Evolutionary conservation across 2,888 invertebrate genomes (phyloP).

Genomic region (Eucera pruinosa): DNA sequence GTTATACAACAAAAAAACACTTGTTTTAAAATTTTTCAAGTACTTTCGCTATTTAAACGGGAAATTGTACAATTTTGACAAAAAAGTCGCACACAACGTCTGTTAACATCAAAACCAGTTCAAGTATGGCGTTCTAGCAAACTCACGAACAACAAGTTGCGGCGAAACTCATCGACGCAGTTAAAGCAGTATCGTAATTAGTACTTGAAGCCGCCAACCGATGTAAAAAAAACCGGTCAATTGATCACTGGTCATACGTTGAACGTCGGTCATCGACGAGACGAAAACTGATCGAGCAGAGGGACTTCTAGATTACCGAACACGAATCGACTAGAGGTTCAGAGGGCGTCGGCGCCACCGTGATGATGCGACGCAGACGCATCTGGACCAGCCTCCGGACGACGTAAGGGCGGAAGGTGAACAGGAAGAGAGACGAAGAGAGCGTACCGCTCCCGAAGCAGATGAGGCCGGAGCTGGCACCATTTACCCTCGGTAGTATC

Average conservation of each 20-base stretch:
- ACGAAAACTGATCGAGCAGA: conserved; percentile 28
- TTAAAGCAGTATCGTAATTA: conserved; percentile 14
- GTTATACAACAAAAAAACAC: too few relatives aligned
- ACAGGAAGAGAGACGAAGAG: conserved; percentile 35
- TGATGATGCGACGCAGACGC: conserved; percentile 64
- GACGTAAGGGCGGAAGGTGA: conserved; percentile 39
- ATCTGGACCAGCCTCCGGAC: conserved; percentile 47
- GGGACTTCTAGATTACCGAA: conserved; percentile 36
- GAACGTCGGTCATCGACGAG: conserved; percentile 24
- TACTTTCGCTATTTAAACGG: too few relatives aligned
- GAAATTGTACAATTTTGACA: too few relatives aligned
- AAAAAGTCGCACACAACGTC: background rate
- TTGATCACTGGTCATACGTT: conserved; percentile 16
- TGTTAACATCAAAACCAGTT: too few relatives aligned
- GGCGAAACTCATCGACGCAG: background rate
- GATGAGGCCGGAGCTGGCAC: conserved; percentile 61
- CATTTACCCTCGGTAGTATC: conserved; percentile 55
- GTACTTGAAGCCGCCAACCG: conserved; percentile 8
- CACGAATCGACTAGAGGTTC: conserved; percentile 52
- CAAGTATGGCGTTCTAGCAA: background rate
- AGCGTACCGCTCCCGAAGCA: conserved; percentile 64
- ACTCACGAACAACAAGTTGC: conserved; percentile 21
- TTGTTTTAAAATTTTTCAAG: too few relatives aligned
- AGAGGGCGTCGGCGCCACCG: conserved; percentile 71
- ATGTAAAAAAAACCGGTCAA: conserved; percentile 8